A percentile compares a stretch with the other conserved stretches of the same genome.
These are phyloP conservation scores for Oncorhynchus kisutch DNA, from an alignment of 2,113 vertebrate species.

Conservation along the genomic window DNA sequence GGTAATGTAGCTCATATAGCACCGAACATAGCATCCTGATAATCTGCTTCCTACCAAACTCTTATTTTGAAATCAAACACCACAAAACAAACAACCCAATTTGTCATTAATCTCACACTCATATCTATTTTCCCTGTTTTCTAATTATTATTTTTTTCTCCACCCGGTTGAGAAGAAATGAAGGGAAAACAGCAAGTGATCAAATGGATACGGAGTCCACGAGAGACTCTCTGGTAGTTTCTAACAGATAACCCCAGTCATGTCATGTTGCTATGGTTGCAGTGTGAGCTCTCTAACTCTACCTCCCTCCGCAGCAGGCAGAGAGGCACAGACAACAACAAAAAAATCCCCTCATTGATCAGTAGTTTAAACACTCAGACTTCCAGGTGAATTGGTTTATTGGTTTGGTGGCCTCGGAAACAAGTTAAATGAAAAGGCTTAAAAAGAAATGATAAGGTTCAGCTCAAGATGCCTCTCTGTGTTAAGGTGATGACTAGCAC, in stretches of 20 bases:
- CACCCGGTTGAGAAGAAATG: constrained; percentile 40
- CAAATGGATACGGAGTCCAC: constrained; percentile 48
- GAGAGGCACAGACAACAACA: constrained; percentile 7
- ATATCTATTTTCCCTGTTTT: constrained; percentile 11
- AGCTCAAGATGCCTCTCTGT: neutral
- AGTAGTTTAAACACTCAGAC: constrained; percentile 66
- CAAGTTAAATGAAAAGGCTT: constrained; percentile 51
- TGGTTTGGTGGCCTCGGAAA: constrained; percentile 41
- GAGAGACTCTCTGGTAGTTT: constrained; percentile 50
- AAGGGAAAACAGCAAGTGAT: constrained; percentile 30
- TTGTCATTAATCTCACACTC: too few relatives aligned
- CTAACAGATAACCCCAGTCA: constrained; percentile 53
- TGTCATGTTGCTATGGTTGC: constrained; percentile 64
- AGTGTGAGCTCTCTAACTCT: constrained; percentile 3
- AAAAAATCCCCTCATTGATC: constrained; percentile 60
- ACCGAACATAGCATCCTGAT: too few relatives aligned
- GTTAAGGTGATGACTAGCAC: constrained; percentile 2
- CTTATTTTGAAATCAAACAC: neutral
- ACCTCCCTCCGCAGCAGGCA: neutral
- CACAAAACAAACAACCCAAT: too few relatives aligned
- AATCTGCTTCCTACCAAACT: constrained; percentile 29
- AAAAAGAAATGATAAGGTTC: constrained; percentile 28
- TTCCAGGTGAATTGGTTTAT: constrained; percentile 57
- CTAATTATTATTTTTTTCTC: constrained; percentile 39
- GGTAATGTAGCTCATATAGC: too few relatives aligned